Base-by-base conservation (phyloP, 2,113 vertebrate species). In the Athene noctua region DNA sequence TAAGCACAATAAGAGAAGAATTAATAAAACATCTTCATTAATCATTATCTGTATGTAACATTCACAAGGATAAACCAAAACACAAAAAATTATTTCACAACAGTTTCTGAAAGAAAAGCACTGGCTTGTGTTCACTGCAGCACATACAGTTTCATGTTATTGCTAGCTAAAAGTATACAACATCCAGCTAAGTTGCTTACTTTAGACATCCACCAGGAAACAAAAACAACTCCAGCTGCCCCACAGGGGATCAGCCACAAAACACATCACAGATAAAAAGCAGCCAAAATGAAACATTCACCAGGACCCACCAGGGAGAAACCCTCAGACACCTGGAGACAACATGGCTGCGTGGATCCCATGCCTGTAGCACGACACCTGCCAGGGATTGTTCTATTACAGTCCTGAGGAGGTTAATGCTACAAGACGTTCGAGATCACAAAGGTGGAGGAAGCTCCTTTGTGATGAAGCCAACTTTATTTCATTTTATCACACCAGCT, bases 331-430 rank as follows among this genome's bases (percentile, higher is more conserved):
- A 11, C n/a, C n/a, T 61, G 18, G 40, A 62, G 26, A 70, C 30
- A 70, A 55, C 7, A 11, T 3, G 8, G n/a, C 32, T 19, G 19
- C 0, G 1, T 4, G 40, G 36, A 70, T 49, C 18, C 40, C 40
- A 32, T 0, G 0, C 19, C 52, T 3, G 1, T 10, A 52, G 36
- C 44, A 15, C 0, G 1, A 21, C 0, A 5, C 44, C 59, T 65
- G 52, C 52, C 23, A 15, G 23, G 46, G 36, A 59, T 11, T 6
- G 3, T 49, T 71, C 36, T 13, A 2, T 12, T 13, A 11, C 12
- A 23, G 13, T 44, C 30, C n/a, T 0, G 0, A n/a, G 75, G 40
- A 67, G 15, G 34, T 15, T n/a, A 23, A 44, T 4, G 2, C 51
- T 15, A 40, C 12, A 26, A 34, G 40, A 62, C 4, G 4, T 42